phyloP scores from a whole-genome alignment of 1,140 invertebrate species.

The Eriosoma lanigerum region DNA sequence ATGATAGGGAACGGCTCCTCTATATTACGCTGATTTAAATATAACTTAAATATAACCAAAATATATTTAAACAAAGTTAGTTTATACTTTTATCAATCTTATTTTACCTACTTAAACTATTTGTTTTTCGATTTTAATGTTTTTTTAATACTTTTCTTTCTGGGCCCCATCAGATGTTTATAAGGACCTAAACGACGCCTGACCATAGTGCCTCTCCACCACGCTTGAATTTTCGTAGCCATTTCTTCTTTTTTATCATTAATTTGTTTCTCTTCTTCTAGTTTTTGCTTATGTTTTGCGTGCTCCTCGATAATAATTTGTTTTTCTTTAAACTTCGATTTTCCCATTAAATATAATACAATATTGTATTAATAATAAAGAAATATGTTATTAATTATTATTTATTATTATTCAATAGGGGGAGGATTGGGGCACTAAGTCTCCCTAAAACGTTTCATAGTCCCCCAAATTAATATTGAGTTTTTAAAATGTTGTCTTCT shows the following conservation, averaged over 20 bases:
- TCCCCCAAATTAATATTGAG: too few relatives aligned
- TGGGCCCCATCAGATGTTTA: constrained; percentile 55
- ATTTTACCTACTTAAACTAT: neutral
- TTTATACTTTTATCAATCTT: neutral
- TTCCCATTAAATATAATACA: neutral
- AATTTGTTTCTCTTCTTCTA: constrained; percentile 48
- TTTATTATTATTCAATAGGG: too few relatives aligned
- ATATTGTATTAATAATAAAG: neutral
- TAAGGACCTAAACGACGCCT: constrained; percentile 66
- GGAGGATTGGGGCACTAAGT: too few relatives aligned
- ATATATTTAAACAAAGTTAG: too few relatives aligned
- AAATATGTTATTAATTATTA: too few relatives aligned
- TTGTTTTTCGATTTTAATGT: neutral
- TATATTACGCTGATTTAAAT: too few relatives aligned
- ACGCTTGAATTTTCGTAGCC: constrained; percentile 65
- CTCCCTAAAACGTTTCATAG: too few relatives aligned
- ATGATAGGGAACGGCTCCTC: too few relatives aligned
- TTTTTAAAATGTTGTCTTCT: too few relatives aligned
- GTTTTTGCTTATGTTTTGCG: constrained; percentile 34
- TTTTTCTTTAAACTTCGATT: constrained; percentile 50
- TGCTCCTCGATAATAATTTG: constrained; percentile 53
- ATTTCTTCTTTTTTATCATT: constrained; percentile 50
- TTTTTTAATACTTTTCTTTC: constrained; percentile 48
- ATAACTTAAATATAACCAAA: too few relatives aligned
- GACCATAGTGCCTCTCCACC: constrained; percentile 72